Conservation (phyloP, 2,888 invertebrate genomes). For the Melanotus villosus region DNA sequence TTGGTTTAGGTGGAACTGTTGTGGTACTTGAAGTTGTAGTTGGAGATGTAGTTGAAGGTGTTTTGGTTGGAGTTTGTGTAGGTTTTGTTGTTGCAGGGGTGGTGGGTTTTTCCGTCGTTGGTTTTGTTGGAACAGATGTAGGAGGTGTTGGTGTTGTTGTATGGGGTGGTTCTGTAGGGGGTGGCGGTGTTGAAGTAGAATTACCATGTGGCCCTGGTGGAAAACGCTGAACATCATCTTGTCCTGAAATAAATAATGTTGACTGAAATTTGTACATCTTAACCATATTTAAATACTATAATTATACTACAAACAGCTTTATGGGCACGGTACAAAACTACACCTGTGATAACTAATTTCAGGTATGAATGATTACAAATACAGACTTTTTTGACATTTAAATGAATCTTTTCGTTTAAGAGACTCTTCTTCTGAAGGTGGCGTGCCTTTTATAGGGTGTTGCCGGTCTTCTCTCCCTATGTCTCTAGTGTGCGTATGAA, state of each 20-base stretch:
- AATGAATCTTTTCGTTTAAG: too few species aligned
- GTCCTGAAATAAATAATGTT: neutral
- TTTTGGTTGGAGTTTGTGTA: constrained; percentile 55
- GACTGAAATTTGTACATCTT: too few species aligned
- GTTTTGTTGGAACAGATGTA: constrained; percentile 65
- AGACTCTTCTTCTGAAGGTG: too few species aligned
- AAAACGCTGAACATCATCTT: neutral
- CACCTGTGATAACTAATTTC: too few species aligned
- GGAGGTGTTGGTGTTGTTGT: constrained; percentile 53
- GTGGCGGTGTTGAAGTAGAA: neutral
- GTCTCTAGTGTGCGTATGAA: too few species aligned
- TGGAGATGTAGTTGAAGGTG: constrained; percentile 39
- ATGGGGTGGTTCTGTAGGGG: neutral
- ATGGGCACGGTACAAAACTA: too few species aligned
- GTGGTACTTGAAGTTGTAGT: constrained; percentile 46
- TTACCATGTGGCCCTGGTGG: neutral
- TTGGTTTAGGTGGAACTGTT: constrained; percentile 59
- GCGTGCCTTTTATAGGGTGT: too few species aligned
- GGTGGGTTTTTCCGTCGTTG: constrained; percentile 56
- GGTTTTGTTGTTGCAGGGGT: constrained; percentile 43
- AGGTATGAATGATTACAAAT: too few species aligned
- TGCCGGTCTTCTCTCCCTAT: too few species aligned
- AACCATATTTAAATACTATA: too few species aligned
- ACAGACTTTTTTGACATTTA: too few species aligned
- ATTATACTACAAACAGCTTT: neutral